These are phyloP conservation scores for Achlya flavicornis DNA, from an alignment of 2,888 invertebrate species.

Conservation along the genomic window DNA sequence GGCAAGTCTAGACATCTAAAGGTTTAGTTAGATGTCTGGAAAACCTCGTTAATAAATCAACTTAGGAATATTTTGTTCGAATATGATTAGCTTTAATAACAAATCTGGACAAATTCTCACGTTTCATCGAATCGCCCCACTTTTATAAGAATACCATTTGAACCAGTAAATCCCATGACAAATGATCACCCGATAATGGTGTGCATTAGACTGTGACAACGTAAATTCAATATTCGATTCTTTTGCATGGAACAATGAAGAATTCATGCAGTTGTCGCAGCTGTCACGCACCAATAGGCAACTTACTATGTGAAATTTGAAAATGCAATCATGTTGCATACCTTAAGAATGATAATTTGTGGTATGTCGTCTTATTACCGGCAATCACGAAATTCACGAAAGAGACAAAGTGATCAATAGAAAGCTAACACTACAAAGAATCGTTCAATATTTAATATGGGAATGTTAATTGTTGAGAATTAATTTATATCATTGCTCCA, in stretches of 20 bases:
- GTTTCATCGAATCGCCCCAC: conserved; percentile 31
- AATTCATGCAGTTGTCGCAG: conserved; percentile 45
- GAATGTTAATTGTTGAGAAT: background rate
- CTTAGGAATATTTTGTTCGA: background rate
- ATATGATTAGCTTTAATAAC: background rate
- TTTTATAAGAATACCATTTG: conserved; percentile 36
- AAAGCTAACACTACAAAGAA: background rate
- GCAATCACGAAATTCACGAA: background rate
- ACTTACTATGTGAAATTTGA: conserved; percentile 31
- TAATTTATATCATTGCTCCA: background rate
- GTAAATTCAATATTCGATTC: conserved; percentile 59
- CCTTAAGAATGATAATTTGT: background rate
- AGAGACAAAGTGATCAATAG: background rate
- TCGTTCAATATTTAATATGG: background rate
- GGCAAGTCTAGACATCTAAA: background rate
- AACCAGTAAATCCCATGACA: conserved; percentile 52
- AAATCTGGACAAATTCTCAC: conserved; percentile 26
- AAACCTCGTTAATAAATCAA: background rate
- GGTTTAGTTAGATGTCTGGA: background rate
- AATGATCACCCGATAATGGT: conserved; percentile 51
- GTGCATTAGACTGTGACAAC: conserved; percentile 58
- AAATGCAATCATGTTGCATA: conserved; percentile 2
- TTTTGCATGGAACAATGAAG: conserved; percentile 54
- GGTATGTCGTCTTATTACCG: background rate
- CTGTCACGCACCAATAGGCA: conserved; percentile 41